These are phyloP conservation scores for Sphaeramia orbicularis DNA, from an alignment of 2,797 vertebrate genomes.

Conservation along the genomic window DNA sequence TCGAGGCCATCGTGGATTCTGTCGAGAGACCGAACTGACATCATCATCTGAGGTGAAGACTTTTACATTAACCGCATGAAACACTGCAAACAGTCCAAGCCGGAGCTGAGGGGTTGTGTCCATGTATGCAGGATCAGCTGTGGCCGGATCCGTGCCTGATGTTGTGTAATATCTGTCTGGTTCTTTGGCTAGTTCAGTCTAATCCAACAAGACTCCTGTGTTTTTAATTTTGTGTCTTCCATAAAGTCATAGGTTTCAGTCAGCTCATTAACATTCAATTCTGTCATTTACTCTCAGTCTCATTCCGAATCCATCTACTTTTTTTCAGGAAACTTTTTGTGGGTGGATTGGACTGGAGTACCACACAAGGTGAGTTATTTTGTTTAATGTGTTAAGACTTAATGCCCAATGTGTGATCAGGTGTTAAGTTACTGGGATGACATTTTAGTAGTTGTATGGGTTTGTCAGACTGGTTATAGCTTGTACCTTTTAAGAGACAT, in stretches of 20 bases:
- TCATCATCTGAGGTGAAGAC: constrained; percentile 13
- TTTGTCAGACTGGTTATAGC: constrained; percentile 13
- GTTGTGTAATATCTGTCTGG: constrained; percentile 50
- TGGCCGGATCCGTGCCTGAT: constrained; percentile 32
- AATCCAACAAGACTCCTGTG: neutral
- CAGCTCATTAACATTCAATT: no score
- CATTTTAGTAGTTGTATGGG: neutral
- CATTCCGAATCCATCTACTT: constrained; percentile 37
- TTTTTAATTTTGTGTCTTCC: neutral
- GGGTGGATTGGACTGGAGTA: constrained; percentile 99
- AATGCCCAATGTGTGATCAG: neutral
- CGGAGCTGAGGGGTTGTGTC: constrained; percentile 10
- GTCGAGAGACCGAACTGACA: constrained; percentile 31
- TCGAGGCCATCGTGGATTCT: constrained; percentile 22
- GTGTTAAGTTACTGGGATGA: constrained; percentile 1
- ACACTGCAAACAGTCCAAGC: constrained; percentile 4
- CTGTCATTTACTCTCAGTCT: neutral
- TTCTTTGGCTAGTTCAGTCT: constrained; percentile 14
- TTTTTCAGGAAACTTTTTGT: constrained; percentile 97
- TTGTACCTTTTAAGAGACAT: neutral
- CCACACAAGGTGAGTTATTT: constrained; percentile 93
- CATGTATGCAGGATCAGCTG: constrained; percentile 39
- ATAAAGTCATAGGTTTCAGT: no score
- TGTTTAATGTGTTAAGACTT: neutral
- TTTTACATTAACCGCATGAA: constrained; percentile 17